phyloP scores from a whole-genome alignment of 1,140 invertebrate genomes.

The Aphelenchoides besseyi region DNA sequence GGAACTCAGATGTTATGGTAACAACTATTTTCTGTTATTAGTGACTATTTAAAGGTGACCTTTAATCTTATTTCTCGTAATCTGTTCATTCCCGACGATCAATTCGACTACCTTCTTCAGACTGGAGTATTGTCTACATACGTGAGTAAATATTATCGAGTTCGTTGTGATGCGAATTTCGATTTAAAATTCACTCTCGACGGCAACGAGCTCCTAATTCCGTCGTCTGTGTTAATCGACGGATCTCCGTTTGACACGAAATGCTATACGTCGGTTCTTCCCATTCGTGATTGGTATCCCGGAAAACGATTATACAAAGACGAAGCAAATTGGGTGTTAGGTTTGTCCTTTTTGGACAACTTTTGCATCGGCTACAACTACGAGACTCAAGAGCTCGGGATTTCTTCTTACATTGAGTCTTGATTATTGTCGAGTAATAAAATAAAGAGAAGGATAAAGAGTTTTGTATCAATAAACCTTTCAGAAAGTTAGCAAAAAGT shows the following conservation, averaged over 20 bases:
- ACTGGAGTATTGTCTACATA: neutral
- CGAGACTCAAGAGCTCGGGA: neutral
- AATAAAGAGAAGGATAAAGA: too few species aligned
- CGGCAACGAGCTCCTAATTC: neutral
- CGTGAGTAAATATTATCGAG: neutral
- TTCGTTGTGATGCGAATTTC: neutral
- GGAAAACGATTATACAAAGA: neutral
- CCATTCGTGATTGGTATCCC: neutral
- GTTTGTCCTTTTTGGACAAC: neutral
- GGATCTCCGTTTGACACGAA: neutral
- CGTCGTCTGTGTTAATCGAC: neutral
- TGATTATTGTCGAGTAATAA: too few species aligned
- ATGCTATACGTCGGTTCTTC: neutral
- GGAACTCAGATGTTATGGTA: neutral
- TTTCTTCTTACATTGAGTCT: neutral
- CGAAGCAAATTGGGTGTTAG: neutral
- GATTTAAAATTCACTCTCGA: neutral
- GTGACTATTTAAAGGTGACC: neutral
- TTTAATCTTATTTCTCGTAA: neutral
- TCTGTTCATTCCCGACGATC: neutral
- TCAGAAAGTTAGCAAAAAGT: too few species aligned
- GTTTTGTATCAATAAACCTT: too few species aligned
- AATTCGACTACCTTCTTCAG: neutral
- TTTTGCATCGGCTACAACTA: neutral
- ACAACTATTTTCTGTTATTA: neutral